A percentile compares a stretch with the other conserved stretches of the same genome.
These are phyloP conservation scores for Calyptomena viridis DNA, from an alignment of 2,113 vertebrate species.

Conservation along the genomic window DNA sequence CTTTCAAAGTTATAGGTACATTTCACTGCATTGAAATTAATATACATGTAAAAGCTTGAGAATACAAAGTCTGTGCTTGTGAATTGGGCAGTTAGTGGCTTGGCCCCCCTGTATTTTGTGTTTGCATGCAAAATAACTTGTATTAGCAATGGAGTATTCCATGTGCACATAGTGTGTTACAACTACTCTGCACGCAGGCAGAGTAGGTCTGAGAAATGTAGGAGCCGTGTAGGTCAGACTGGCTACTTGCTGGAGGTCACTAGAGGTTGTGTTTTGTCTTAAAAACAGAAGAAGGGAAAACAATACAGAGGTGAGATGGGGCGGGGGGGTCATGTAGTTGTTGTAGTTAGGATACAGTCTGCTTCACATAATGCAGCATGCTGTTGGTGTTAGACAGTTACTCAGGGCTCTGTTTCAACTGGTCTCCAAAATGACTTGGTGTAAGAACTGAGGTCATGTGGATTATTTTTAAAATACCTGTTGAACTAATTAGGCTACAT, in stretches of 20 bases:
- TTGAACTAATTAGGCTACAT: constrained; percentile 44
- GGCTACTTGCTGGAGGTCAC: background rate
- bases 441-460: background rate
- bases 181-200: background rate
- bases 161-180: rapidly evolving
- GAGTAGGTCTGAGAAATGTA: background rate
- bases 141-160: background rate
- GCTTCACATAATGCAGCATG: background rate
- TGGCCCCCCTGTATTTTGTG: background rate
- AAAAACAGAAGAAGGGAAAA: background rate
- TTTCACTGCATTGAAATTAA: background rate
- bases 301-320: background rate
- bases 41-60: background rate
- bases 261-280: background rate
- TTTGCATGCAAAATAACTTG: background rate
- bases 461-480: background rate
- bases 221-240: background rate
- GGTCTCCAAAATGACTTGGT: constrained; percentile 51
- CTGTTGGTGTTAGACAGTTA: background rate
- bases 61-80: background rate
- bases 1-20: background rate
- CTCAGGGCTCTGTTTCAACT: constrained; percentile 25
- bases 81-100: background rate
- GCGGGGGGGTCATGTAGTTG: background rate
- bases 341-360: background rate